Conservation (phyloP, 2,113 vertebrate species). For the Scomber scombrus region DNA sequence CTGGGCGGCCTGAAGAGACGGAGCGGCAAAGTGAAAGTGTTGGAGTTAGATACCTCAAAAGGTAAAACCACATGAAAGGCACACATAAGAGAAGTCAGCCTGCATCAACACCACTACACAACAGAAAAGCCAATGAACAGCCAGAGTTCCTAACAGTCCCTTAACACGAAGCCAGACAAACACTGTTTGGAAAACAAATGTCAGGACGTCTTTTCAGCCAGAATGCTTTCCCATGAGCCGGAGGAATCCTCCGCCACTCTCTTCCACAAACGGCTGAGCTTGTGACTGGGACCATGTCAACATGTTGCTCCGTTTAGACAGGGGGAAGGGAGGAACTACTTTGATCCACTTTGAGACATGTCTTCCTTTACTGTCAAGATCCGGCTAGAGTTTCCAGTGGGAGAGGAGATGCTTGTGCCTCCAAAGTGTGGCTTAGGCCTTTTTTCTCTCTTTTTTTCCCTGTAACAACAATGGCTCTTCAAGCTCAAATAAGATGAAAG, state of each 20-base stretch:
- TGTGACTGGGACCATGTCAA: constrained; percentile 70
- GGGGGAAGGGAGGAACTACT: constrained; percentile 51
- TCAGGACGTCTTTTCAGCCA: constrained; percentile 53
- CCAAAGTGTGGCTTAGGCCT: background rate
- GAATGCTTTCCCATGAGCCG: constrained; percentile 63
- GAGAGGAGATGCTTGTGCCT: constrained; percentile 18
- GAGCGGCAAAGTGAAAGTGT: constrained; percentile 45
- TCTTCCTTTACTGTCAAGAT: constrained; percentile 67
- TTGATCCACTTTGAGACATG: constrained; percentile 74
- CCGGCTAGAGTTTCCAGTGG: constrained; percentile 19
- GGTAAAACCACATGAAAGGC: constrained; percentile 60
- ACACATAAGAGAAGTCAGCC: constrained; percentile 43
- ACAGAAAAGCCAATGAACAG: constrained; percentile 27
- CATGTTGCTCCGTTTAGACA: constrained; percentile 62
- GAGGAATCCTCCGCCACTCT: constrained; percentile 49
- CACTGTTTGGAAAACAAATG: constrained; percentile 70
- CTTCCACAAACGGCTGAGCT: constrained; percentile 55
- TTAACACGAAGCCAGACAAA: constrained; percentile 56
- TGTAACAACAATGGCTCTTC: background rate
- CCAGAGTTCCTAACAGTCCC: constrained; percentile 26
- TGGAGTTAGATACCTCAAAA: constrained; percentile 49
- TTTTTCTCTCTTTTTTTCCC: background rate
- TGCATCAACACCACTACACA: constrained; percentile 28
- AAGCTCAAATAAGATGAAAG: constrained; percentile 27
- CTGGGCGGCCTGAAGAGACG: constrained; percentile 28